Conservation (phyloP, 1,140 invertebrate genomes). For the Telenomus remus region DNA sequence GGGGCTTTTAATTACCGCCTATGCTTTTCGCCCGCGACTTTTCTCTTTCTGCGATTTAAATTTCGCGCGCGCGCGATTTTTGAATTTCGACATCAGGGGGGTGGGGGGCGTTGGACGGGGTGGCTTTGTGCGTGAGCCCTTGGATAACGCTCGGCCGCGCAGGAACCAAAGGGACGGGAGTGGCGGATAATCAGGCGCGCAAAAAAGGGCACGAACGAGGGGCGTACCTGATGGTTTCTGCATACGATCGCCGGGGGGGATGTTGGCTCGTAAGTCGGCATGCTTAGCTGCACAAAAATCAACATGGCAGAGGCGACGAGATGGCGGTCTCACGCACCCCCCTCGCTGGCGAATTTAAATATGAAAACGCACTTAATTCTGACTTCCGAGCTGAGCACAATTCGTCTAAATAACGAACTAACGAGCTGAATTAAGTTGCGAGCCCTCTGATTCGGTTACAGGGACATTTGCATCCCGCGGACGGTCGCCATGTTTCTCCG, state of each 20-base stretch:
- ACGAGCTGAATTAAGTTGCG: slow-evolving; percentile 64
- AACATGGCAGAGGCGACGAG: slow-evolving; percentile 70
- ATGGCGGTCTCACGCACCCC: slow-evolving; percentile 63
- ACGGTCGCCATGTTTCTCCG: slow-evolving; percentile 24
- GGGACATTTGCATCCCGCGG: slow-evolving; percentile 46
- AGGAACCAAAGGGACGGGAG: slow-evolving; percentile 61
- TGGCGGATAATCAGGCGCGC: slow-evolving; percentile 56
- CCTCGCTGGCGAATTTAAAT: slow-evolving; percentile 70
- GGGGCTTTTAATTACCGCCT: slow-evolving; percentile 73
- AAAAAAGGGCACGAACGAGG: slow-evolving; percentile 29
- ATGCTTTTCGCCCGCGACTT: no score
- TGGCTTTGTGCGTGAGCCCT: slow-evolving; percentile 63
- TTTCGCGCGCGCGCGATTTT: slow-evolving; percentile 26
- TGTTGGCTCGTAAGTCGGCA: slow-evolving; percentile 1
- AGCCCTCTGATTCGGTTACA: slow-evolving; percentile 40
- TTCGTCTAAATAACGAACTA: slow-evolving; percentile 69
- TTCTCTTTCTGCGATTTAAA: slow-evolving; percentile 21
- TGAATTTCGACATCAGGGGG: slow-evolving; percentile 1
- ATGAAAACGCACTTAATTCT: slow-evolving; percentile 62
- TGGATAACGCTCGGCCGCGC: slow-evolving; percentile 41
- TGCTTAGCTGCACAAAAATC: slow-evolving; percentile 63
- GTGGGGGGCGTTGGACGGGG: no score
- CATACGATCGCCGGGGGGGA: slow-evolving; percentile 22
- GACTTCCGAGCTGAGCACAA: slow-evolving; percentile 38
- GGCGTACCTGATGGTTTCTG: slow-evolving; percentile 31